phyloP scores from a whole-genome alignment of 2,797 vertebrate species.

The Danio aesculapii region DNA sequence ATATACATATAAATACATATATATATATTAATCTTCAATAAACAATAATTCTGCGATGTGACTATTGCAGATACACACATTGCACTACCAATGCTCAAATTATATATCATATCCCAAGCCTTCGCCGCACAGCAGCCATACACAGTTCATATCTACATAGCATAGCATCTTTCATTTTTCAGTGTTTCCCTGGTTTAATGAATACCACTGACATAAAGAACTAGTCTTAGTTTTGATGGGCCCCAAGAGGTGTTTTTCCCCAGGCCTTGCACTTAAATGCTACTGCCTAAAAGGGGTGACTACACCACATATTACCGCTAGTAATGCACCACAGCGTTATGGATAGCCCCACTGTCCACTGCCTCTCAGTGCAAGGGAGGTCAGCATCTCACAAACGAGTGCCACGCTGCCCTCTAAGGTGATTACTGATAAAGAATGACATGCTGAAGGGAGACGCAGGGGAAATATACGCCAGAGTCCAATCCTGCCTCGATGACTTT shows the following conservation, averaged over 20 bases:
- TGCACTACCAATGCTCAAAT: too few relatives aligned
- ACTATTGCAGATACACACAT: too few relatives aligned
- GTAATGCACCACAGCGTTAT: constrained; percentile 65
- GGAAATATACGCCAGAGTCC: constrained; percentile 70
- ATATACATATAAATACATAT: too few relatives aligned
- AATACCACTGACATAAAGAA: constrained; percentile 16
- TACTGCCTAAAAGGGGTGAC: constrained; percentile 23
- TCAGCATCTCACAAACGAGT: constrained; percentile 66
- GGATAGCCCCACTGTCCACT: constrained; percentile 65
- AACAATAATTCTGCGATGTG: too few relatives aligned
- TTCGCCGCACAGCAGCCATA: not conserved
- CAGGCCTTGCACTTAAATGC: constrained; percentile 27
- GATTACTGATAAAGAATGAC: constrained; percentile 82
- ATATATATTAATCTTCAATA: too few relatives aligned
- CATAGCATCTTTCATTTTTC: constrained; percentile 17
- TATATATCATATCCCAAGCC: not conserved
- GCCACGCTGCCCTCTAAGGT: constrained; percentile 68
- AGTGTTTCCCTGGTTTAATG: not conserved
- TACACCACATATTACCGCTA: constrained; percentile 44
- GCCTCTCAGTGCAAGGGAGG: constrained; percentile 72
- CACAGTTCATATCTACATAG: constrained; percentile 33
- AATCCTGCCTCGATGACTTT: constrained; percentile 62
- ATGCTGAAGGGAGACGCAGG: constrained; percentile 65
- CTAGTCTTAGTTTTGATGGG: constrained; percentile 32
- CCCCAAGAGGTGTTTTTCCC: constrained; percentile 39